phyloP scores from a whole-genome alignment of 2,888 invertebrate genomes.

The Drosophila melanosoma region DNA sequence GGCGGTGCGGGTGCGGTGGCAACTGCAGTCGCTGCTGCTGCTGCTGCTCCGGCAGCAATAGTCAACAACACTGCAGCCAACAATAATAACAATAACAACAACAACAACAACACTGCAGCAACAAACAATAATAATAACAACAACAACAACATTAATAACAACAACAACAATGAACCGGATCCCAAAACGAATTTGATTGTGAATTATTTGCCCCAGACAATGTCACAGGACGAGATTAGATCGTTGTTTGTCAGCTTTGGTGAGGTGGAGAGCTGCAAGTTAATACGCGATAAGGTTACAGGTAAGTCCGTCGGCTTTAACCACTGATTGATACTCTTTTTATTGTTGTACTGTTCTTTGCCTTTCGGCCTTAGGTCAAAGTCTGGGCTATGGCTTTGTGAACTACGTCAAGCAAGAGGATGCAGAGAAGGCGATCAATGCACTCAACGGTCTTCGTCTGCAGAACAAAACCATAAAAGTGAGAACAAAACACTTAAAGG shows the following conservation, averaged over 20 bases:
- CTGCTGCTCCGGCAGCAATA: conserved; percentile 36
- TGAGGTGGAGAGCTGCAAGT: conserved; percentile 98
- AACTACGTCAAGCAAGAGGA: conserved; percentile 99
- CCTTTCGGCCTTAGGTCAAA: conserved; percentile 90
- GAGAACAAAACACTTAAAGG: conserved; percentile 46
- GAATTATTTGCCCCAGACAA: conserved; percentile 97
- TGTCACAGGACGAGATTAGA: conserved; percentile 97
- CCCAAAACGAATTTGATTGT: conserved; percentile 98
- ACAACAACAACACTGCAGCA: conserved; percentile 73
- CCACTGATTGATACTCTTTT: background rate
- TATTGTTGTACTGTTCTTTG: background rate
- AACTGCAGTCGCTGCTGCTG: conserved; percentile 40
- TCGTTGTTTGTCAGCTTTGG: conserved; percentile 97
- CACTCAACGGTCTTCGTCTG: conserved; percentile 98
- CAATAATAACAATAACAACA: conserved; percentile 46
- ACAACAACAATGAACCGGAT: conserved; percentile 86
- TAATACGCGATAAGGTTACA: conserved; percentile 98
- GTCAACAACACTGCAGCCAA: conserved; percentile 85
- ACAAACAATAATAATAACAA: conserved; percentile 86
- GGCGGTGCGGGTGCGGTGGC: conserved; percentile 63
- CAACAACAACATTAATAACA: conserved; percentile 85
- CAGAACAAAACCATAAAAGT: conserved; percentile 99
- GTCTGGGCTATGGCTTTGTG: conserved; percentile 99
- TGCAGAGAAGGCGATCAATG: conserved; percentile 99
- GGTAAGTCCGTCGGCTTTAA: conserved; percentile 85